Percentiles rank a stretch among this genome's conserved stretches.
phyloP scores from a whole-genome alignment of 2,113 vertebrate genomes.

The Sinosuthora webbiana region DNA sequence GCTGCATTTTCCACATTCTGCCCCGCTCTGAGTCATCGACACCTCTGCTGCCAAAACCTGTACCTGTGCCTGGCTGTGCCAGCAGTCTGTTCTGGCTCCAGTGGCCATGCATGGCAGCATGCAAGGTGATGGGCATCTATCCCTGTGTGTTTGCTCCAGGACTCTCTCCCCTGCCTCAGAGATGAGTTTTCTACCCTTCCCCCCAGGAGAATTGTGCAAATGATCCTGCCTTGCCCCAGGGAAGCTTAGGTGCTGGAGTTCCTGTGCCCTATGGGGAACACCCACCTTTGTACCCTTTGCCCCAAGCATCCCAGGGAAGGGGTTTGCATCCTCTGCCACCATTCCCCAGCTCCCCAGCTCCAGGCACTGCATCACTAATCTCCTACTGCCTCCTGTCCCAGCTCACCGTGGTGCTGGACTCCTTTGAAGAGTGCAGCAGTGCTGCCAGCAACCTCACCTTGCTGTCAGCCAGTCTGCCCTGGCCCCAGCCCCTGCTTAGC shows the following conservation, averaged over 20 bases:
- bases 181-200: neutral
- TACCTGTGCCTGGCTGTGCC: neutral
- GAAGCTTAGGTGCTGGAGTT: neutral
- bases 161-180: neutral
- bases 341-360: neutral
- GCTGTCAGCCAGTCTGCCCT: neutral
- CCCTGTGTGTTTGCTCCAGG: rapidly evolving
- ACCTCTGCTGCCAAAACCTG: neutral
- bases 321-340: neutral
- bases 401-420: rapidly evolving
- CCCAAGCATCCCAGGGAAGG: neutral
- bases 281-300: neutral
- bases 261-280: rapidly evolving
- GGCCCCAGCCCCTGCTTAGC: neutral
- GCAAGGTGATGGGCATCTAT: rapidly evolving
- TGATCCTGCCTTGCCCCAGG: neutral
- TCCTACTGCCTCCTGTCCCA: neutral
- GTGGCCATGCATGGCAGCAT: rapidly evolving
- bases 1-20: conserved; percentile 62
- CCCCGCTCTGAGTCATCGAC: neutral
- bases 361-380: neutral
- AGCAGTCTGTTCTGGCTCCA: neutral
- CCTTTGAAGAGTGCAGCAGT: neutral
- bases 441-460: neutral
- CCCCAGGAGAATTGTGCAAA: neutral